Percentiles rank a stretch among this genome's conserved stretches.
These are phyloP conservation scores for Myioborus melanocephalus DNA, from an alignment of 2,797 vertebrate species.

Conservation along the genomic window DNA sequence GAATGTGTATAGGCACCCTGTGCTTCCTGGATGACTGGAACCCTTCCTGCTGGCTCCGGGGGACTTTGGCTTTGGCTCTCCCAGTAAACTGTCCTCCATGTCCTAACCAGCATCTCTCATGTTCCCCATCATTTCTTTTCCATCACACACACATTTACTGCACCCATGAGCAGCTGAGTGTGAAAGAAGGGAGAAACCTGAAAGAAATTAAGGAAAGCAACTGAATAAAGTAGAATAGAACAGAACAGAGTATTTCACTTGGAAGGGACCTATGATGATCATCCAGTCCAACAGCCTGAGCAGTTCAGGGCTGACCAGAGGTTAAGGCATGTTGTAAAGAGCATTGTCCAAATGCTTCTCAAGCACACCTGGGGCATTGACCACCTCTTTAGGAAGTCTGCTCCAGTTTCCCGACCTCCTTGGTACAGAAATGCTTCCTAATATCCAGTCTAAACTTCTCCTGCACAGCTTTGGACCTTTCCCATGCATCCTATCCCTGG, in stretches of 20 bases:
- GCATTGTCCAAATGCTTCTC: not conserved
- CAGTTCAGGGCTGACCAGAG: not conserved
- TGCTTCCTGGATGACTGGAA: not conserved
- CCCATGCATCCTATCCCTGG: not conserved
- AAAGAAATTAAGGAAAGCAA: not conserved
- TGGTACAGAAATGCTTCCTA: not conserved
- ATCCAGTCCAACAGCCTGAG: not conserved
- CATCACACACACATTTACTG: not conserved
- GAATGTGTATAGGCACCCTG: not conserved
- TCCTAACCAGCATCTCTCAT: not conserved
- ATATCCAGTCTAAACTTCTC: too few species aligned
- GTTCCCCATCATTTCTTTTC: not conserved
- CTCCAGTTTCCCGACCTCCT: not conserved
- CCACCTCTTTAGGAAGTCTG: not conserved
- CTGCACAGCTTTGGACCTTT: not conserved
- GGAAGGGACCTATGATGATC: not conserved
- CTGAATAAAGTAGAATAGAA: not conserved
- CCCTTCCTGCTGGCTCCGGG: not conserved
- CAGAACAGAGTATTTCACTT: not conserved
- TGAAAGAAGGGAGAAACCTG: not conserved
- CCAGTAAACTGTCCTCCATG: not conserved
- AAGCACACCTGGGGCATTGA: fast-evolving
- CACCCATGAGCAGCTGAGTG: not conserved
- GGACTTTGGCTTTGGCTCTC: not conserved
- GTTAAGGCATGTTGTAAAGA: not conserved